These are phyloP conservation scores for Rhagium mordax DNA, from an alignment of 2,888 invertebrate genomes.

Conservation along the genomic window DNA sequence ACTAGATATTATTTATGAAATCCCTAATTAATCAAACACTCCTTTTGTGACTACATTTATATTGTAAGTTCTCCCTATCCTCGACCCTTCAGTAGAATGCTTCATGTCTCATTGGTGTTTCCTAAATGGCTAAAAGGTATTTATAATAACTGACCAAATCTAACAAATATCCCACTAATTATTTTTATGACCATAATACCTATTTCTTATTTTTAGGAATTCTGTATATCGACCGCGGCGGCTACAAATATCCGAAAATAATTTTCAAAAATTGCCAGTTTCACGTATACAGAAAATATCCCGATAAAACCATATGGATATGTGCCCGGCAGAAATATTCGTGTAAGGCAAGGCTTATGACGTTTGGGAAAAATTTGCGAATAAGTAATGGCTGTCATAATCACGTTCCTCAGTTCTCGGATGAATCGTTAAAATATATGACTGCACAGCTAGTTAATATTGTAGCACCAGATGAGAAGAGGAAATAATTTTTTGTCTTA, in stretches of 20 bases:
- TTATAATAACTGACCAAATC: no score
- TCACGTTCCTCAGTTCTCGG: slow-evolving; percentile 26
- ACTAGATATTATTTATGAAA: no score
- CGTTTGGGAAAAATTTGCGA: slow-evolving; percentile 28
- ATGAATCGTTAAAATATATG: slow-evolving; percentile 7
- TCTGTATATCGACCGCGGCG: slow-evolving; percentile 46
- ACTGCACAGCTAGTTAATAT: slow-evolving; percentile 28
- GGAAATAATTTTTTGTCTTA: background rate
- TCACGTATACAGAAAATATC: slow-evolving; percentile 48
- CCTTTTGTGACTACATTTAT: no score
- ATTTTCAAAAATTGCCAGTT: slow-evolving; percentile 48
- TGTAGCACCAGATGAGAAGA: background rate
- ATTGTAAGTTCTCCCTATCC: no score
- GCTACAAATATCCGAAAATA: slow-evolving; percentile 50
- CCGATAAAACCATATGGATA: slow-evolving; percentile 56
- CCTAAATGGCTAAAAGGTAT: no score
- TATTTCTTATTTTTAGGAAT: slow-evolving; percentile 39
- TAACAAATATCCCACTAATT: no score
- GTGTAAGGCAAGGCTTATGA: slow-evolving; percentile 36
- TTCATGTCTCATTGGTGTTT: no score
- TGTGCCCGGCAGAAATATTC: slow-evolving; percentile 26
- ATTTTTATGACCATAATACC: no score
- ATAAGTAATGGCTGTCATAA: slow-evolving; percentile 37
- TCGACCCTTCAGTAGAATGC: no score
- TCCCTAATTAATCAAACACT: no score